Evolutionary conservation across 2,888 invertebrate genomes (phyloP).

Genomic region (Pilophorus perplexus): DNA sequence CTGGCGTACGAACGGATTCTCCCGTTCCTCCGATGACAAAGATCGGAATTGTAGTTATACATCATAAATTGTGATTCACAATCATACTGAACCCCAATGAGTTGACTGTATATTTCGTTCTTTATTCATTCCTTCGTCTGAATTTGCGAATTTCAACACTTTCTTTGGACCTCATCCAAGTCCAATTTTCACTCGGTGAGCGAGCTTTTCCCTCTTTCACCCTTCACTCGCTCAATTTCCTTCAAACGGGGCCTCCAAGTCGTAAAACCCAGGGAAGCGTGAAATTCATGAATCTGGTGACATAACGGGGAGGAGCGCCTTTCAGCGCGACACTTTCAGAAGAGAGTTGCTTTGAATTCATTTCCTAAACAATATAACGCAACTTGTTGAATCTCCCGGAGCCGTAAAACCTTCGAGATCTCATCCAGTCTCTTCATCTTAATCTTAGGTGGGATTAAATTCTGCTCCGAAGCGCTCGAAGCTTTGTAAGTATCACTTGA

Average conservation of each 20-base stretch:
- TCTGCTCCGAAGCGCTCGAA: not conserved
- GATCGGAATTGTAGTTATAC: too few species aligned
- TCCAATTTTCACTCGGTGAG: not conserved
- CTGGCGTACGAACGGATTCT: too few species aligned
- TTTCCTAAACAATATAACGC: not conserved
- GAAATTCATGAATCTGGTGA: not conserved
- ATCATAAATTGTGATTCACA: too few species aligned
- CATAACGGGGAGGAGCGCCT: not conserved
- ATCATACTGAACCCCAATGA: too few species aligned
- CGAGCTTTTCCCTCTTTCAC: not conserved
- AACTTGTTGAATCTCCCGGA: not conserved
- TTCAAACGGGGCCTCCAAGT: not conserved
- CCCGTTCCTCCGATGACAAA: too few species aligned
- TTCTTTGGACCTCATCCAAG: not conserved
- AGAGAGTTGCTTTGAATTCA: not conserved
- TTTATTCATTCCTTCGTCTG: too few species aligned
- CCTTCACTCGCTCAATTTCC: constrained; percentile 1
- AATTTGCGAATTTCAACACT: not conserved
- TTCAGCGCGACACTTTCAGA: not conserved
- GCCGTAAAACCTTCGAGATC: too few species aligned
- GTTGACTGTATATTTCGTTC: too few species aligned
- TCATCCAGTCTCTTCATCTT: not conserved
- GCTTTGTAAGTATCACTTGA: too few species aligned
- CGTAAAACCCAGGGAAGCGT: not conserved
- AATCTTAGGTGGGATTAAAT: not conserved